Conservation (phyloP, 2,888 invertebrate genomes). For the Pseudococcus viburni region DNA sequence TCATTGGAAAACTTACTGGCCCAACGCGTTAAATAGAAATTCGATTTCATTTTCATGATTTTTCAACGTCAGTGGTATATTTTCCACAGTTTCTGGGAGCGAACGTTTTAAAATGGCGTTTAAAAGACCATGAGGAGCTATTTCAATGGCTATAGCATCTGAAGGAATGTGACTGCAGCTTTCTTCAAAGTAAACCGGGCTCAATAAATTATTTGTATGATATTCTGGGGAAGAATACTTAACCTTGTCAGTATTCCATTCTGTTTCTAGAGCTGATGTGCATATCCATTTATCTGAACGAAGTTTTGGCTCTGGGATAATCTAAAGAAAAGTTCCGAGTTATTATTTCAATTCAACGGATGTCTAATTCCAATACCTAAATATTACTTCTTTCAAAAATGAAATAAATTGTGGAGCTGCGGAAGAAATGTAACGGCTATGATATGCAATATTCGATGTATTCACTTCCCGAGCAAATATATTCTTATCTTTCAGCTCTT, state of each 20-base stretch:
- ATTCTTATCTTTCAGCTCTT: constrained; percentile 72
- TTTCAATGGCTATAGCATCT: constrained; percentile 80
- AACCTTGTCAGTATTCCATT: constrained; percentile 75
- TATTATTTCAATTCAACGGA: background rate
- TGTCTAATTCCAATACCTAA: background rate
- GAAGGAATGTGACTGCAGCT: constrained; percentile 75
- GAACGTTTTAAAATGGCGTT: constrained; percentile 77
- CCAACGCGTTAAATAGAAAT: constrained; percentile 77
- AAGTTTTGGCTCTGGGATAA: constrained; percentile 72
- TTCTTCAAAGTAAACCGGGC: constrained; percentile 75
- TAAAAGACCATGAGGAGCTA: constrained; percentile 77
- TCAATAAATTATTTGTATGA: constrained; percentile 75
- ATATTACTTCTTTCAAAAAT: constrained; percentile 71
- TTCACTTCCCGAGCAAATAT: constrained; percentile 70
- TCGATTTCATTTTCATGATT: constrained; percentile 72
- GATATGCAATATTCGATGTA: constrained; percentile 70
- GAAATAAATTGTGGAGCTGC: constrained; percentile 72
- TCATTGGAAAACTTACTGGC: constrained; percentile 74
- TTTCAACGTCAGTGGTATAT: constrained; percentile 83
- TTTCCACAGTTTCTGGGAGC: constrained; percentile 73
- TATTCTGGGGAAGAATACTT: constrained; percentile 75
- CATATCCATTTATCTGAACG: constrained; percentile 78
- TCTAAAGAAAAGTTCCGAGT: constrained; percentile 69
- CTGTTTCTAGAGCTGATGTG: constrained; percentile 76
- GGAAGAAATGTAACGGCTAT: constrained; percentile 71